Evolutionary conservation across 2,113 vertebrate species (phyloP).

Genomic region (Scomber colias): DNA sequence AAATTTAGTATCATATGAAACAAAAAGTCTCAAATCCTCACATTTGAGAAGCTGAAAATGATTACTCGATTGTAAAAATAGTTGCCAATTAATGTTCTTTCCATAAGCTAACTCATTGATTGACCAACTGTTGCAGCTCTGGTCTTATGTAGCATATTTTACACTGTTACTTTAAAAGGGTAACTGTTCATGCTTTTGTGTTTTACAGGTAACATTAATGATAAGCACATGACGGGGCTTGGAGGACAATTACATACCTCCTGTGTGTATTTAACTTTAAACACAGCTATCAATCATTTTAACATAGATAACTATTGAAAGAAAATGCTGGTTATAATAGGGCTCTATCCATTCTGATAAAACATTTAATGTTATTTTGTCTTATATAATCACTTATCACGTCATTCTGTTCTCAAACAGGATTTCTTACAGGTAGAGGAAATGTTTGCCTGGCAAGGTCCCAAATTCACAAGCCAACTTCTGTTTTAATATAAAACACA

Average conservation of each 20-base stretch:
- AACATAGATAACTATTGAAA: neutral
- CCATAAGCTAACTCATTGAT: too few relatives aligned
- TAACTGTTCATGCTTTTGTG: neutral
- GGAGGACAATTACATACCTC: neutral
- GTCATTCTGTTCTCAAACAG: neutral
- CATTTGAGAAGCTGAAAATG: too few relatives aligned
- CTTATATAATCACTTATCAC: neutral
- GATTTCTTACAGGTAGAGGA: too few relatives aligned
- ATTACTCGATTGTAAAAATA: too few relatives aligned
- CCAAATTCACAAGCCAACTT: too few relatives aligned
- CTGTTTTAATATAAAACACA: too few relatives aligned
- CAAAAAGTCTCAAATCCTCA: too few relatives aligned
- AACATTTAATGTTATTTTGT: neutral
- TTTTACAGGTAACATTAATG: neutral
- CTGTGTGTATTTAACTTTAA: conserved; percentile 4
- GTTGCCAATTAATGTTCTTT: too few relatives aligned
- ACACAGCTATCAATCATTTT: neutral
- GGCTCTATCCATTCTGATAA: neutral
- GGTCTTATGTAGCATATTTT: neutral
- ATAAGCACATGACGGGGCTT: neutral
- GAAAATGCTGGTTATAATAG: too few relatives aligned
- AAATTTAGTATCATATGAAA: too few relatives aligned
- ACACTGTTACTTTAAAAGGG: neutral
- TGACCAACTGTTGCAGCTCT: too few relatives aligned
- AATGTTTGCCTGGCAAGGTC: too few relatives aligned